Conservation (phyloP, 2,888 invertebrate species). For the Cerceris ruficornis region DNA sequence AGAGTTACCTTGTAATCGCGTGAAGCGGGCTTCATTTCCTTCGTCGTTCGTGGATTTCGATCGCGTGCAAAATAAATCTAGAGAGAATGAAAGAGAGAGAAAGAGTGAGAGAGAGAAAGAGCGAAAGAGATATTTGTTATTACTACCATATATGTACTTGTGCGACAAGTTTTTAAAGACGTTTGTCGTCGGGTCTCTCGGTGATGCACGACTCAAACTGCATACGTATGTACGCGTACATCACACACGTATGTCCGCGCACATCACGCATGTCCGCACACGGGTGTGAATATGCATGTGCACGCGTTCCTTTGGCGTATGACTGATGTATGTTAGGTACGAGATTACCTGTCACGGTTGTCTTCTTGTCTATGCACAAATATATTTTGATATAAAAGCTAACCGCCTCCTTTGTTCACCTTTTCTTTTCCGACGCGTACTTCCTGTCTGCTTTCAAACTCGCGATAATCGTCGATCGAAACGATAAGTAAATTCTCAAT, state of each 20-base stretch:
- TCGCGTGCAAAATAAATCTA: slow-evolving; percentile 32
- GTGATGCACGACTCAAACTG: slow-evolving; percentile 52
- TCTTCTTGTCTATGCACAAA: slow-evolving; percentile 80
- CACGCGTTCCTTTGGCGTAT: slow-evolving; percentile 65
- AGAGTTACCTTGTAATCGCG: slow-evolving; percentile 66
- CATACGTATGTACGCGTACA: slow-evolving; percentile 34
- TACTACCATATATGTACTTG: slow-evolving; percentile 50
- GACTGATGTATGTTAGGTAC: slow-evolving; percentile 73
- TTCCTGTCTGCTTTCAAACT: background rate
- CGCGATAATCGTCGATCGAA: too few relatives aligned
- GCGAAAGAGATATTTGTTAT: slow-evolving; percentile 46
- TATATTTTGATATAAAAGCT: slow-evolving; percentile 81
- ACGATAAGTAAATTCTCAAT: too few relatives aligned
- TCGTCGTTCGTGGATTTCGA: slow-evolving; percentile 45
- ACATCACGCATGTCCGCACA: slow-evolving; percentile 18
- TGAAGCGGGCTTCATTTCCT: slow-evolving; percentile 67
- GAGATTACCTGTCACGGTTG: slow-evolving; percentile 78
- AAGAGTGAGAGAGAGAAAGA: background rate
- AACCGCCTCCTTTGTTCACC: slow-evolving; percentile 18
- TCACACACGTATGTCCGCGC: slow-evolving; percentile 24
- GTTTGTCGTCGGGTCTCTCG: slow-evolving; percentile 54
- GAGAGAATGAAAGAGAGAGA: background rate
- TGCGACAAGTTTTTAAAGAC: slow-evolving; percentile 46
- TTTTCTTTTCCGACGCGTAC: background rate
- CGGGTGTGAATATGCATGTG: slow-evolving; percentile 52